Conservation (phyloP, 1,140 invertebrate genomes). For the Proctacanthus coquilletti region DNA sequence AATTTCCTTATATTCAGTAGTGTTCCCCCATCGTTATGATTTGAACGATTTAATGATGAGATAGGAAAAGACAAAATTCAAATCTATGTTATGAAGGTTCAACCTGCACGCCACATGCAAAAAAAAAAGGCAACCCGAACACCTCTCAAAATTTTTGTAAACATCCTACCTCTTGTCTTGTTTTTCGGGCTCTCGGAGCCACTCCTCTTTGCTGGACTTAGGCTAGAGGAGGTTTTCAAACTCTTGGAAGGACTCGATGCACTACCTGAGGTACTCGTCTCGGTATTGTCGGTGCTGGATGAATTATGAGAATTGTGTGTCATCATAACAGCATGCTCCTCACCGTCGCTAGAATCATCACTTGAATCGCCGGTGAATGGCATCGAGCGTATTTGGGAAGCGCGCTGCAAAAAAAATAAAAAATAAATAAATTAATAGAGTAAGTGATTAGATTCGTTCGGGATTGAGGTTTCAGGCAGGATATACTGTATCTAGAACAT, state of each 20-base stretch:
- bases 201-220: conserved; percentile 69
- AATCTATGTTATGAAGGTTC: not conserved
- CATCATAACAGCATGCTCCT: conserved; percentile 41
- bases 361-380: conserved; percentile 91
- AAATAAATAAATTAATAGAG: conserved; percentile 4
- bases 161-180: conserved; percentile 25
- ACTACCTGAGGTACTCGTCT: conserved; percentile 40
- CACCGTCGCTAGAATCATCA: conserved; percentile 85
- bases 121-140: not conserved
- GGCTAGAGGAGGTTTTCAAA: conserved; percentile 64
- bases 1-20: no score
- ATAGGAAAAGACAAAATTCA: no score
- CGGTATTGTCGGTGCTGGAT: conserved; percentile 33
- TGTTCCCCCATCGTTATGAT: no score
- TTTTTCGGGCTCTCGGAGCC: conserved; percentile 50
- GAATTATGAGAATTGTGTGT: conserved; percentile 30
- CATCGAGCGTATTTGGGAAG: conserved; percentile 88
- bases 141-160: no score
- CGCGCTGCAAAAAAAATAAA: conserved; percentile 42
- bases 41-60: no score
- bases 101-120: not conserved
- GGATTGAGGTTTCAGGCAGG: not conserved
- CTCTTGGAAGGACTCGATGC: conserved; percentile 69
- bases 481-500: no score
- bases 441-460: not conserved